Evolutionary conservation across 1,140 invertebrate genomes (phyloP), one percentile per base, ranked within the genome.

Genomic region (Pogonomyrmex barbatus): DNA sequence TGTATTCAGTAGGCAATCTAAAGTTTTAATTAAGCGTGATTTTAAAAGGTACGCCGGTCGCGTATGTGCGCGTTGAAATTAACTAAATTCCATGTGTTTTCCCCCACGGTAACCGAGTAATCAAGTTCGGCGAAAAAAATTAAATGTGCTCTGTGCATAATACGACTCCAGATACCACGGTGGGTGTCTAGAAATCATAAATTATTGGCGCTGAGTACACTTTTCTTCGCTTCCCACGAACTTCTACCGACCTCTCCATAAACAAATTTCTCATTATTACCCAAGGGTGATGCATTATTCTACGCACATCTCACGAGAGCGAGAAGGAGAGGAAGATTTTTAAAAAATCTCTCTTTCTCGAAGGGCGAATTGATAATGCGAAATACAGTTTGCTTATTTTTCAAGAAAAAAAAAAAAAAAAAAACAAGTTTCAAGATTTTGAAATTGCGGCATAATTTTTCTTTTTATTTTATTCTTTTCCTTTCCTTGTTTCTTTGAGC

Each of bases 1-100:
- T 56, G 79, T 73, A 83, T 83, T 73, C 79, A 75, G 79, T 83
- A 83, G 79, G 79, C 79, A 83, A 83, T 83, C 79, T 83, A 83
- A 83, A 83, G 79, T 83, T 83, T 83, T 83, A 83, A 83, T 83
- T 73, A 75, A 62, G 42, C 68, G 79, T 30, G 68, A 50, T 67
- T 75, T 75, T 60, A 83, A 83, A 83, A 82, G 70, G 67, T 67
- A 58, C 30, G 30, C 36, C 6, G 54, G 68, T 83, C 79, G 42
- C 68, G 45, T 83, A 73, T 73, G 68, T 54, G 56, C 45, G 79
- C 68, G 42, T 60, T 39, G 79, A 83, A 75, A 83, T 62, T 75
- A 75, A 75, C 79, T 73, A 73, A 73, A 75, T 58, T 83, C n/a
- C 68, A 47, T 30, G 68, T 83, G 79, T 75, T 75, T 83, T 60